Base-by-base conservation (phyloP, 2,113 vertebrate species). In the Telmatochromis bifrenatus region DNA sequence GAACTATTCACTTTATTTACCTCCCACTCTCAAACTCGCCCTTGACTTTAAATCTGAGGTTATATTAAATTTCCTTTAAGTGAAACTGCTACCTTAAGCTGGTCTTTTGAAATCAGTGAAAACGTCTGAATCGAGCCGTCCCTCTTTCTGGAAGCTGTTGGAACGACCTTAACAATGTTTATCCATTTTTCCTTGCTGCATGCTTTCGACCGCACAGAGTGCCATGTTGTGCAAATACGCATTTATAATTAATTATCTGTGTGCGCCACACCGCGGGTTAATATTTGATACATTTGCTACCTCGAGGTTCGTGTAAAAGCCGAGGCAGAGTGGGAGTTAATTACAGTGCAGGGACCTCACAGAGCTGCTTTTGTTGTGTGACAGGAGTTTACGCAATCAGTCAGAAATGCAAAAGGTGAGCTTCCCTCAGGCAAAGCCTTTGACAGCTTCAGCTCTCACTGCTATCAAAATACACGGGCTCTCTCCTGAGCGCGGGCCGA, bases 391-490 rank as follows among this genome's bases (percentile, higher is more conserved):
- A 93, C 90, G 92, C 92, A 95, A 96, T 95, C 93, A 94, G 90
- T 91, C 85, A 96, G 90, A 94, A 94, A 95, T 95, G 93, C 94
- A 92, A 84, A 89, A 95, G 94, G 94, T 95, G 92, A 96, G 92
- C 88, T 79, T 79, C 91, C 96, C 95, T 79, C 80, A 77, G 94
- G 94, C 95, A 2, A 53, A 89, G 81, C 77, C 92, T 94, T 42
- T 93, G 92, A 95, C 95, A 93, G 89, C 87, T 91, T 94, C 89
- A 92, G 91, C 94, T 94, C 94, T 94, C 93, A 92, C 93, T 92
- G 91, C 89, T 95, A 95, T 96, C 94, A 93, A 93, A 93, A 95
- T 96, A 96, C 94, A 94, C 89, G 58, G 39, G 89, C 89, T 81
- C 87, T 70, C 90, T 94, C 92, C 93, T 84, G 87, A 90, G 91